Evolutionary conservation across 2,797 vertebrate genomes (phyloP).

Genomic region (Rhynchonycteris naso): DNA sequence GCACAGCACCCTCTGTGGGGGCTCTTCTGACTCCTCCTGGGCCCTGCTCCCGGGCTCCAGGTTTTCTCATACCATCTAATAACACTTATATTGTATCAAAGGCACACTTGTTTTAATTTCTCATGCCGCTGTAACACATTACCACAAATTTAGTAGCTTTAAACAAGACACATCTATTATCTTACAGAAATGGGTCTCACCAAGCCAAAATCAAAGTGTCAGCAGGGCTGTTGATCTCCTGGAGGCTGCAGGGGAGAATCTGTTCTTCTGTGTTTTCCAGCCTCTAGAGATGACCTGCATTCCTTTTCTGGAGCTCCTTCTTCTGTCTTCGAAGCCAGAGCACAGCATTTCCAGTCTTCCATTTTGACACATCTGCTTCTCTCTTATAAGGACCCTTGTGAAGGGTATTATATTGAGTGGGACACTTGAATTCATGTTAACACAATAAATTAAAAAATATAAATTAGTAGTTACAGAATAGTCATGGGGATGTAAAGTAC

Average conservation of each 20-base stretch:
- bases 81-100: neutral
- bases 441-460: too few species aligned
- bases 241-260: neutral
- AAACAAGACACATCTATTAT: neutral
- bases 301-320: neutral
- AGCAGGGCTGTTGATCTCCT: neutral
- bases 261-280: neutral
- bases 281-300: neutral
- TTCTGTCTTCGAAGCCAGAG: neutral
- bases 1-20: neutral
- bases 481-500: too few species aligned
- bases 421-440: too few species aligned
- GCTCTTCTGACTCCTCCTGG: neutral
- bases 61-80: neutral
- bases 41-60: neutral
- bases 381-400: too few species aligned
- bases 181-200: neutral
- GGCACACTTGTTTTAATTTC: neutral
- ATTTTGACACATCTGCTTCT: neutral
- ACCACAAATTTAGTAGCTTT: neutral
- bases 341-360: neutral
- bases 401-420: too few species aligned
- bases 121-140: neutral
- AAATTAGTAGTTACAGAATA: too few species aligned
- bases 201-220: neutral